Evolutionary conservation across 2,888 invertebrate genomes (phyloP).

Genomic region (Spialia ferax): DNA sequence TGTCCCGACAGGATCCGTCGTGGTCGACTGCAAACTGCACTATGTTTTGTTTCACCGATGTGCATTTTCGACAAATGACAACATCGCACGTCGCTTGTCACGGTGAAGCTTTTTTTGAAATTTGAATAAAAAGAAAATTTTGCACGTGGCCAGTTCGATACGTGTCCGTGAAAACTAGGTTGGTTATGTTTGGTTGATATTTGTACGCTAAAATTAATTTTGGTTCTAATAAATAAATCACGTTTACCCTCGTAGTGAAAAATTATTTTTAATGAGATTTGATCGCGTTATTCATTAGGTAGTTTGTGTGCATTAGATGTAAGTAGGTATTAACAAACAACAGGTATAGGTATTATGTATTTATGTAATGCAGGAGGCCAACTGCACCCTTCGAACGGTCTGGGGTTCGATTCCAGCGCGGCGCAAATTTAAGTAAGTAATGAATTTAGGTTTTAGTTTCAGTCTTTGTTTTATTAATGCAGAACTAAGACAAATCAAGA

Average conservation of each 20-base stretch:
- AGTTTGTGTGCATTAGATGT: too few relatives aligned
- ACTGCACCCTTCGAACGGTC: too few relatives aligned
- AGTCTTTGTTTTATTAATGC: too few relatives aligned
- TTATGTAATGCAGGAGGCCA: too few relatives aligned
- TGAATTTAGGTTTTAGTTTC: too few relatives aligned
- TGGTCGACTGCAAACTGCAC: conserved; percentile 46
- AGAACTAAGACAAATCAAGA: too few relatives aligned
- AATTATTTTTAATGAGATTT: neutral
- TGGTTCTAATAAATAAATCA: neutral
- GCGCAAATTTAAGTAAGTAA: too few relatives aligned
- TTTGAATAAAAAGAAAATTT: conserved; percentile 56
- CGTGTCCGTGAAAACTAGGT: neutral
- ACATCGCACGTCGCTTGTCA: conserved; percentile 76
- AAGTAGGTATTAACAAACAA: too few relatives aligned
- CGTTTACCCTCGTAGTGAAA: neutral
- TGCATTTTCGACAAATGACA: conserved; percentile 78
- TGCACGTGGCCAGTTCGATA: conserved; percentile 47
- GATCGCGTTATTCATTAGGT: neutral
- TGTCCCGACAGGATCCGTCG: conserved; percentile 35
- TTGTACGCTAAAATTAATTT: neutral
- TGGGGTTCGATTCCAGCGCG: too few relatives aligned
- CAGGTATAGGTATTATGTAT: too few relatives aligned
- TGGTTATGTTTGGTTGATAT: neutral
- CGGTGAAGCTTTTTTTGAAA: conserved; percentile 71
- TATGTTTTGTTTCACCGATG: conserved; percentile 72